Conservation (phyloP, 1,140 invertebrate species). For the Pseudobourletiella spinata region DNA sequence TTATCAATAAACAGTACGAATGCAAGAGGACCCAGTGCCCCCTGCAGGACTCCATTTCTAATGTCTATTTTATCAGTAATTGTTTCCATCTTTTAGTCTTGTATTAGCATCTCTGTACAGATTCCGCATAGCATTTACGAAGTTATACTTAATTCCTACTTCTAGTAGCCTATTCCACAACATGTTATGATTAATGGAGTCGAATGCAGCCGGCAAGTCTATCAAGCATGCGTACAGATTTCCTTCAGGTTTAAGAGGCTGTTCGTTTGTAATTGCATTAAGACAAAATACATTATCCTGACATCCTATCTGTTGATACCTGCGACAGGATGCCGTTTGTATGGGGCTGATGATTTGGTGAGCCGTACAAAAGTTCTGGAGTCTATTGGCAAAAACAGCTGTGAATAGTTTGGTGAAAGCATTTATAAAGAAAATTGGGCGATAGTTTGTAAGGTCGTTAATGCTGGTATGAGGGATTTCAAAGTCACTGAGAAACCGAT, state of each 20-base stretch:
- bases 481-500: too few species aligned
- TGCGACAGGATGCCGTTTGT: slow-evolving; percentile 24
- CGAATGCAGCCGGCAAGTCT: too few species aligned
- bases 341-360: slow-evolving; percentile 1
- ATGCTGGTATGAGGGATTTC: too few species aligned
- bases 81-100: neutral
- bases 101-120: too few species aligned
- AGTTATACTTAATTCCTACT: slow-evolving; percentile 10
- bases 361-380: slow-evolving; percentile 6
- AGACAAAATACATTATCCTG: slow-evolving; percentile 14
- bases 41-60: slow-evolving; percentile 13
- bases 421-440: slow-evolving; percentile 14
- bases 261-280: slow-evolving; percentile 10
- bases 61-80: slow-evolving; percentile 1
- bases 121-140: too few species aligned
- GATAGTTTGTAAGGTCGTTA: slow-evolving; percentile 12
- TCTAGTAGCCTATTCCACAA: slow-evolving; percentile 12
- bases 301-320: neutral
- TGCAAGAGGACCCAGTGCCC: slow-evolving; percentile 8
- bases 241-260: neutral
- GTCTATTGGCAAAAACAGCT: neutral
- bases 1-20: slow-evolving; percentile 20
- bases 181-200: slow-evolving; percentile 2
- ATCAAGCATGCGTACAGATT: too few species aligned
- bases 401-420: slow-evolving; percentile 19